Percentiles rank a stretch among this genome's conserved stretches.
phyloP scores from a whole-genome alignment of 2,888 invertebrate genomes.

The Lasioglossum pauxillum region DNA sequence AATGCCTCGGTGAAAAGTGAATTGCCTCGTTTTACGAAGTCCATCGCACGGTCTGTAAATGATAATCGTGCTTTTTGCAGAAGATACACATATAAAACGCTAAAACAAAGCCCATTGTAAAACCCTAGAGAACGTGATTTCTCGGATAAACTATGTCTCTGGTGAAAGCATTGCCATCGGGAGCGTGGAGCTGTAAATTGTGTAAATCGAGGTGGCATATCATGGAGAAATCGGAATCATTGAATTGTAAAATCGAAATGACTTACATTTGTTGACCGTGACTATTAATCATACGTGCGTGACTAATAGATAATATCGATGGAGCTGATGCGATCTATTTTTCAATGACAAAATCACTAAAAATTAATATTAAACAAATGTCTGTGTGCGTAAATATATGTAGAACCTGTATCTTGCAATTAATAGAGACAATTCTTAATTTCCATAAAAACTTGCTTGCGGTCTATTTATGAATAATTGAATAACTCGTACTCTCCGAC shows the following conservation, averaged over 20 bases:
- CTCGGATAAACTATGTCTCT: conserved; percentile 28
- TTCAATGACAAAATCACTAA: neutral
- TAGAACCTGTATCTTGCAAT: too few species aligned
- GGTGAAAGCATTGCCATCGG: conserved; percentile 39
- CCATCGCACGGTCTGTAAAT: neutral
- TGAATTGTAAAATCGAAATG: neutral
- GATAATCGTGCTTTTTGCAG: neutral
- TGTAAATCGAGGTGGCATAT: conserved; percentile 12
- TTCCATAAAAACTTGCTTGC: too few species aligned
- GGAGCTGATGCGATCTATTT: neutral
- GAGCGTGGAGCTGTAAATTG: conserved; percentile 17
- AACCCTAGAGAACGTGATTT: conserved; percentile 24
- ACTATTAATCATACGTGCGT: neutral
- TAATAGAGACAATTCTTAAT: too few species aligned
- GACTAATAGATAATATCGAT: neutral
- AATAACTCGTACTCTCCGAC: neutral
- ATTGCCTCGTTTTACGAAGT: too few species aligned
- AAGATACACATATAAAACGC: neutral
- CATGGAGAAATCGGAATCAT: conserved; percentile 1
- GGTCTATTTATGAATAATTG: neutral
- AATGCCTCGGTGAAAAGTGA: neutral
- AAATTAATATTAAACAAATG: neutral
- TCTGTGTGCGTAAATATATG: too few species aligned
- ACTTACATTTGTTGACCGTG: neutral
- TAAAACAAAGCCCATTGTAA: conserved; percentile 13